Base-by-base conservation (phyloP, 1,140 invertebrate species). In the Pinna nobilis region DNA sequence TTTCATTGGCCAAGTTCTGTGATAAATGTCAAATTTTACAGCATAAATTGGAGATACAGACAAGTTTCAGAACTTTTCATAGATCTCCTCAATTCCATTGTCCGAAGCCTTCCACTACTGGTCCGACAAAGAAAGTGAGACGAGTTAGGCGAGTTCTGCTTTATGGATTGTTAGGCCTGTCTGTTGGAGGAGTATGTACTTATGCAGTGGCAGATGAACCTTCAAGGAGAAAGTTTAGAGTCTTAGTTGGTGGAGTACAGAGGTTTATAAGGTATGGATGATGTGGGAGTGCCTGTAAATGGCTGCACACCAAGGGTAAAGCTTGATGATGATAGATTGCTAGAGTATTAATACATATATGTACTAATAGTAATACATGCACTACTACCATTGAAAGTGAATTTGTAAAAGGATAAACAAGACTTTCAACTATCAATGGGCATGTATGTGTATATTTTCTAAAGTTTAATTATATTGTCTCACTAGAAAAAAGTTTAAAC, bases 211-310 rank as follows among this genome's bases (percentile, higher is more conserved):
- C 83, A 37, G 76, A 82, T 74, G 80, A 87, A 44, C 74, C 79
- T 53, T 70, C 85, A 13, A 85, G 81, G 72, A 70, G 89, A 35
- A 85, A 86, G 73, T 65, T 88, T 25, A 77, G 83, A 55, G 82
- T 90, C 9, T 80, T 87, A 0, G 5, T 87, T 57, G 84, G 86
- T 67, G 89, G 89, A 30, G 70, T 88, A 60, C 76, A 78, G 30
- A 81, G 89, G 64, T 90, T 90, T 79, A 68, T 88, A 7, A 88
- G 88, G 88, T 88, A 78, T 67, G 72, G 35, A 20, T 61, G n/a
- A 0, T 49, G 11, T 28, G 3, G 4, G 23, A 55, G 25, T 37
- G 18, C 35, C 15, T 18, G 7, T 61, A 44, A 41, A 35, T 47
- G 9, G n/a, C 39, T 35, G 11, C 15, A 60, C 25, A 18, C 2